phyloP scores from a whole-genome alignment of 2,797 vertebrate species.

The Peromyscus melanophrys region DNA sequence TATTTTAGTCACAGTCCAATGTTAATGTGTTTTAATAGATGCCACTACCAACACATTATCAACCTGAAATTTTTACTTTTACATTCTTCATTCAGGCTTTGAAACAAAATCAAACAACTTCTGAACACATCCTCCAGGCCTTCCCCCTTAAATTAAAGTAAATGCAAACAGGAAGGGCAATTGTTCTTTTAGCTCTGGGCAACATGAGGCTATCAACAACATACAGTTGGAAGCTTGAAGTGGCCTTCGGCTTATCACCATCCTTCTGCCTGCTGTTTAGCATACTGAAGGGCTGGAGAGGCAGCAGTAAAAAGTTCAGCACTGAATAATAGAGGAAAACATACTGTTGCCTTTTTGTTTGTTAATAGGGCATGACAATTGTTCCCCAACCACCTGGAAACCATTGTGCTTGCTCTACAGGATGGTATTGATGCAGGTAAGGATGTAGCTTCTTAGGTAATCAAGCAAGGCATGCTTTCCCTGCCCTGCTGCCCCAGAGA shows the following conservation, averaged over 20 bases:
- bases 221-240: not conserved
- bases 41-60: conserved; percentile 55
- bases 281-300: conserved; percentile 33
- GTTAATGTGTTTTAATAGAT: conserved; percentile 29
- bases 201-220: not conserved
- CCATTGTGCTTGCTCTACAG: not conserved
- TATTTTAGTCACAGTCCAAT: not conserved
- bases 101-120: conserved; percentile 66
- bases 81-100: conserved; percentile 51
- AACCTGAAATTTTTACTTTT: conserved; percentile 34
- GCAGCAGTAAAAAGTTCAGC: conserved; percentile 38
- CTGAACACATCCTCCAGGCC: not conserved
- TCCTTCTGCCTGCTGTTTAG: conserved; percentile 34
- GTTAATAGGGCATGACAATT: conserved; percentile 64
- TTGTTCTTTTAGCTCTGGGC: conserved; percentile 21
- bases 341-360: conserved; percentile 71
- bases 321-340: conserved; percentile 52
- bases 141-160: not conserved
- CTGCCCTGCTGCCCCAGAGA: not conserved
- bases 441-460: not conserved
- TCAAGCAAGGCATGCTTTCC: not conserved
- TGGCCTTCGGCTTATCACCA: not conserved
- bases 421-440: not conserved
- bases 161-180: not conserved
- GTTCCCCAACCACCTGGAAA: conserved; percentile 52